Evolutionary conservation across 1,140 invertebrate species (phyloP).

Genomic region (Aphidius ervi): DNA sequence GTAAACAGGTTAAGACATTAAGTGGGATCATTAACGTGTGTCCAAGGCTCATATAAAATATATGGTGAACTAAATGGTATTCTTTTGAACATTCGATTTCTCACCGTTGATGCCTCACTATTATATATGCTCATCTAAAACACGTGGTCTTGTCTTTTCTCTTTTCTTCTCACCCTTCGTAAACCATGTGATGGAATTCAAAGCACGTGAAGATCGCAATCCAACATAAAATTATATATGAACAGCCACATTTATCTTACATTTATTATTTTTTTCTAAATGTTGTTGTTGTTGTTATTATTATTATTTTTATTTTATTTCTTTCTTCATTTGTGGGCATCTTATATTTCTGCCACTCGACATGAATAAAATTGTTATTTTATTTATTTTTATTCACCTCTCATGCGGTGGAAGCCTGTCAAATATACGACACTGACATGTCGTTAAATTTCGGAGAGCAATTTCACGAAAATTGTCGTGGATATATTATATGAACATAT

Average conservation of each 20-base stretch:
- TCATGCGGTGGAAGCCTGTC: no score
- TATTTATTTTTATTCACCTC: no score
- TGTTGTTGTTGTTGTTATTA: neutral
- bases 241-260: neutral
- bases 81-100: conserved; percentile 9
- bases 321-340: neutral
- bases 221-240: neutral
- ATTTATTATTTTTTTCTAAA: neutral
- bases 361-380: no score
- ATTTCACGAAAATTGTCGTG: no score
- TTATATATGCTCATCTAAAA: neutral
- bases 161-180: neutral
- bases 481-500: no score
- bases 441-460: no score
- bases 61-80: conserved; percentile 6
- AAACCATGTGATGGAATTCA: conserved; percentile 5
- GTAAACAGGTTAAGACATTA: conserved; percentile 47
- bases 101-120: neutral
- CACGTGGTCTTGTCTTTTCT: neutral
- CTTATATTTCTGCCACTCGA: no score
- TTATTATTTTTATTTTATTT: neutral
- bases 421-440: no score
- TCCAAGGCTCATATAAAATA: neutral
- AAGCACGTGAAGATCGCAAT: conserved; percentile 11
- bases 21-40: conserved; percentile 51